Conservation (phyloP, 2,113 vertebrate species). For the Microtus oregoni region DNA sequence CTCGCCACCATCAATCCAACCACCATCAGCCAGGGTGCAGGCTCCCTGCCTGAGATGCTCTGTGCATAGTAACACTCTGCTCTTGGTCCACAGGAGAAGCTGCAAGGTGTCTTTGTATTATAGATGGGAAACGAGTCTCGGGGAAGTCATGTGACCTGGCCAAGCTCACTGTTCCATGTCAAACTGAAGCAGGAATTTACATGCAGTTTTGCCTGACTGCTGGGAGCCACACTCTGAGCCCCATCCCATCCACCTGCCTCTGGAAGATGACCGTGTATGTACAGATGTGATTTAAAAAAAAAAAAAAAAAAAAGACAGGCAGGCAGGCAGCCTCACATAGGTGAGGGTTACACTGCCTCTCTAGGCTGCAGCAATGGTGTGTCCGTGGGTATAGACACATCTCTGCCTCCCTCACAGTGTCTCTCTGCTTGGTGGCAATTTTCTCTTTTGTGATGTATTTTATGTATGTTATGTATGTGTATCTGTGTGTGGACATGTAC, state of each 20-base stretch:
- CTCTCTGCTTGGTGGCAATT: background rate
- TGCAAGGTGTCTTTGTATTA: background rate
- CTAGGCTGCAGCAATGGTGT: background rate
- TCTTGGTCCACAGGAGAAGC: background rate
- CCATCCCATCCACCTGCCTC: background rate
- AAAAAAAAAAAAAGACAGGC: background rate
- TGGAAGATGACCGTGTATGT: background rate
- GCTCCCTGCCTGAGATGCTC: fast-evolving
- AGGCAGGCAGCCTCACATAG: too few species aligned
- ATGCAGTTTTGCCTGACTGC: background rate
- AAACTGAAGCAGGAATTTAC: background rate
- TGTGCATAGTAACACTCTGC: fast-evolving
- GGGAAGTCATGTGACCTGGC: background rate
- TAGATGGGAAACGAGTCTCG: background rate
- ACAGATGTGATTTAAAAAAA: background rate
- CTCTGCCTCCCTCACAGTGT: background rate
- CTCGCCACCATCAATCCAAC: fast-evolving
- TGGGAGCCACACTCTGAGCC: background rate
- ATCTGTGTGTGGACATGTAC: background rate
- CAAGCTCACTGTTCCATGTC: background rate
- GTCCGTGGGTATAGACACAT: background rate
- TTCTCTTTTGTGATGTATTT: background rate
- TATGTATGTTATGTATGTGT: background rate
- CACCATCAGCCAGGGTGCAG: fast-evolving
- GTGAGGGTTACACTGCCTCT: fast-evolving